Percentiles rank a stretch among this genome's conserved stretches.
Evolutionary conservation across 2,888 invertebrate species (phyloP).

Genomic region (Drosophila longiperda): DNA sequence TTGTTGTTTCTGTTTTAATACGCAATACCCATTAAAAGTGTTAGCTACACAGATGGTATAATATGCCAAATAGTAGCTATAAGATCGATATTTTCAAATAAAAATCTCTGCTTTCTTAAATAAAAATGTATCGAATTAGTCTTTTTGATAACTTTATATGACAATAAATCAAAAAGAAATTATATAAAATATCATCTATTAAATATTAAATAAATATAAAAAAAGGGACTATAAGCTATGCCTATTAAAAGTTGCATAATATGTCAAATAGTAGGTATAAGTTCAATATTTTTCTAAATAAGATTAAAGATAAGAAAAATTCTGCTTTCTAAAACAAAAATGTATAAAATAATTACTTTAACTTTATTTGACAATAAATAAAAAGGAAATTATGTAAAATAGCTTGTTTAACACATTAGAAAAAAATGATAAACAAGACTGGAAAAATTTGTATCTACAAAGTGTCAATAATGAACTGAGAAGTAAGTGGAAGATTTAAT

Average conservation of each 20-base stretch:
- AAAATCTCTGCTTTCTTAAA: too few species aligned
- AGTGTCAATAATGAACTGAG: neutral
- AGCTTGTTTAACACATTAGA: neutral
- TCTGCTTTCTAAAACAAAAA: neutral
- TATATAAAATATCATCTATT: too few species aligned
- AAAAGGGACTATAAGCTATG: too few species aligned
- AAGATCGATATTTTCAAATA: neutral
- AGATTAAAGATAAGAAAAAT: too few species aligned
- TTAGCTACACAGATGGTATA: neutral
- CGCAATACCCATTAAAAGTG: neutral
- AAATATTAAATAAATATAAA: too few species aligned
- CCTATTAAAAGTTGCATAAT: too few species aligned
- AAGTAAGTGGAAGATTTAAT: neutral
- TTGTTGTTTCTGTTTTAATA: constrained; percentile 18
- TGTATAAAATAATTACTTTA: neutral
- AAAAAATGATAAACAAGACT: neutral
- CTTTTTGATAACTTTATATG: too few species aligned
- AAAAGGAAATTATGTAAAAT: neutral
- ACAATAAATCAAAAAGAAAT: too few species aligned
- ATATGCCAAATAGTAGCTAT: neutral
- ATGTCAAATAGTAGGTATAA: too few species aligned
- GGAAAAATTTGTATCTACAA: neutral
- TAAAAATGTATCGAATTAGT: too few species aligned
- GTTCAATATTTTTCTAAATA: too few species aligned
- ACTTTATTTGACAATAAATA: neutral